phyloP scores from a whole-genome alignment of 2,113 vertebrate genomes.

The Heterocephalus glaber region DNA sequence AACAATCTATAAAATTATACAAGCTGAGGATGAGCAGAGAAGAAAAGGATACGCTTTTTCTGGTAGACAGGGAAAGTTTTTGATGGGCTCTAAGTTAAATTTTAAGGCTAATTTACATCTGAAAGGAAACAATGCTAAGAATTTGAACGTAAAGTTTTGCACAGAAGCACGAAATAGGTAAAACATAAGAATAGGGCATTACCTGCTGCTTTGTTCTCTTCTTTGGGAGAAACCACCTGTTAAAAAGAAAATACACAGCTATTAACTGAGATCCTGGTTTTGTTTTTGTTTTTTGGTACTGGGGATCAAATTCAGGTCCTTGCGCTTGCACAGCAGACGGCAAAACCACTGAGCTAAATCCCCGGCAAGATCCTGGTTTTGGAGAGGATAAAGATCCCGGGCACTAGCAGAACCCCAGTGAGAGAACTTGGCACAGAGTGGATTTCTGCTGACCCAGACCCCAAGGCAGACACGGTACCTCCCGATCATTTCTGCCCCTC shows the following conservation, averaged over 20 bases:
- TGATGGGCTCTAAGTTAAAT: neutral
- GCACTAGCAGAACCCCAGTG: accelerated
- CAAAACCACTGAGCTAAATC: too few relatives aligned
- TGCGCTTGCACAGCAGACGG: too few relatives aligned
- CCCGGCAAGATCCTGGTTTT: neutral
- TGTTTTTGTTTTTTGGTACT: too few relatives aligned
- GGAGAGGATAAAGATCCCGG: neutral
- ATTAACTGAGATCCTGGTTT: neutral
- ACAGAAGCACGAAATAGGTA: neutral
- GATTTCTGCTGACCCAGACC: accelerated
- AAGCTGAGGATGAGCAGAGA: neutral
- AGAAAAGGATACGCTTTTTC: neutral
- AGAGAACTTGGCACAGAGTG: too few relatives aligned
- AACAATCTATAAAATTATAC: neutral
- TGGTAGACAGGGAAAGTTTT: neutral
- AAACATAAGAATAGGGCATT: conserved; percentile 61
- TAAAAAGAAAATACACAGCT: neutral
- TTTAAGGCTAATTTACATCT: neutral
- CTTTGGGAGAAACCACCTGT: conserved; percentile 94
- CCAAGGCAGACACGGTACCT: neutral
- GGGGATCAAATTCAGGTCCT: too few relatives aligned
- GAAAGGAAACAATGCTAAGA: neutral
- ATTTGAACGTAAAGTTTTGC: neutral
- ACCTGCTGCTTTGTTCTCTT: conserved; percentile 95
- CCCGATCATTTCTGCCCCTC: neutral